These are phyloP conservation scores for Aleiodes leptofemur DNA, from an alignment of 2,888 invertebrate species.

Conservation along the genomic window DNA sequence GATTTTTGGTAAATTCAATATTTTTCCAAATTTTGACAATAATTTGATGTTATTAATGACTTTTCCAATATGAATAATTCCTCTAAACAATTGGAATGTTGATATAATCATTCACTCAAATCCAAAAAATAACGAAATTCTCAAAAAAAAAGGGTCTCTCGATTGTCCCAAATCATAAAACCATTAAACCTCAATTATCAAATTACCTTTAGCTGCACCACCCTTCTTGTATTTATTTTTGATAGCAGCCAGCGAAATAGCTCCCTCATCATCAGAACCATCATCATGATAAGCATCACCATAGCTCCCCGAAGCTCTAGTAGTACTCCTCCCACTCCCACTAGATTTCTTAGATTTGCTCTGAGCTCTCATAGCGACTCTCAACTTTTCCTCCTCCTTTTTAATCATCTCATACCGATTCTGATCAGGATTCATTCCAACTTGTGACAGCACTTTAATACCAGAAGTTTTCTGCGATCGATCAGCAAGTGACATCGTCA, in stretches of 20 bases:
- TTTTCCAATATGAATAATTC: too few species aligned
- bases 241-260: conserved; percentile 94
- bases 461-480: conserved; percentile 94
- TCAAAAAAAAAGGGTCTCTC: too few species aligned
- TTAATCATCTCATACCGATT: conserved; percentile 94
- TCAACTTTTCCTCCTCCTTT: conserved; percentile 97
- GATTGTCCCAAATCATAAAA: neutral
- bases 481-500: conserved; percentile 98
- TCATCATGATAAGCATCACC: conserved; percentile 81
- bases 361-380: conserved; percentile 89
- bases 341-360: conserved; percentile 78
- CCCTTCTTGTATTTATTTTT: conserved; percentile 94
- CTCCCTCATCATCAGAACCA: conserved; percentile 95
- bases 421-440: conserved; percentile 95
- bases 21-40: too few species aligned
- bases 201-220: conserved; percentile 73
- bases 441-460: conserved; percentile 96
- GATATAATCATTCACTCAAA: too few species aligned
- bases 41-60: too few species aligned
- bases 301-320: conserved; percentile 75
- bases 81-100: too few species aligned
- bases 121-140: too few species aligned
- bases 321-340: conserved; percentile 74
- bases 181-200: conserved; percentile 28
- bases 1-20: too few species aligned